These are phyloP conservation scores for Carcinoscorpius rotundicauda DNA, from an alignment of 1,140 invertebrate species.

Conservation along the genomic window DNA sequence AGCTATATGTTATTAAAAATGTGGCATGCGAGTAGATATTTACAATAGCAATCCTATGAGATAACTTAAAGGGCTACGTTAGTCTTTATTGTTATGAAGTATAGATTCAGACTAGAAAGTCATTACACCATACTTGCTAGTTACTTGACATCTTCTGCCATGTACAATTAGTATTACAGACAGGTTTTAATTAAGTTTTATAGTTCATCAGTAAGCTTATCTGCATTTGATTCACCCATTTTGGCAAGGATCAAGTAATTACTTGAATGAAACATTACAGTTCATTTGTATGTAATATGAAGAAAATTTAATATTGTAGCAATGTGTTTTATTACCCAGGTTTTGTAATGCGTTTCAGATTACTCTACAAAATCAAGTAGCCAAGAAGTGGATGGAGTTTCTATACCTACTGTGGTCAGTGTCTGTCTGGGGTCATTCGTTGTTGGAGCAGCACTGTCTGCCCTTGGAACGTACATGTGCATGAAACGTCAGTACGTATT, in stretches of 20 bases:
- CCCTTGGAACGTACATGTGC: conserved; percentile 34
- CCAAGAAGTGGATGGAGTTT: conserved; percentile 18
- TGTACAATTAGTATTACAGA: too few species aligned
- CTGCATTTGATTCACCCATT: too few species aligned
- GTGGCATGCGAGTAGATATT: too few species aligned
- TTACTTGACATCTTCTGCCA: too few species aligned
- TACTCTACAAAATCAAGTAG: conserved; percentile 8
- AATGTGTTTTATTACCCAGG: conserved; percentile 4
- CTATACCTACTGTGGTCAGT: conserved; percentile 42
- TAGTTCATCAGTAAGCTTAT: too few species aligned
- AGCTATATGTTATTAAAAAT: too few species aligned
- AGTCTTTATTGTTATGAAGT: too few species aligned
- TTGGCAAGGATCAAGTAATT: not conserved
- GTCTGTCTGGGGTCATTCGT: conserved; percentile 40
- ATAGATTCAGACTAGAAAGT: too few species aligned
- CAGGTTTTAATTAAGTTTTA: too few species aligned
- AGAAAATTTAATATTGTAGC: not conserved
- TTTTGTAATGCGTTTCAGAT: conserved; percentile 3
- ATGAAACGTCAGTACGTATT: conserved; percentile 17
- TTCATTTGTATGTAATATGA: not conserved
- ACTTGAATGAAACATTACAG: not conserved
- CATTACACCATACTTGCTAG: too few species aligned
- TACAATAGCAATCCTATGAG: too few species aligned
- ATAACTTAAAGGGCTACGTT: too few species aligned
- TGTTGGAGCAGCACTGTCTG: conserved; percentile 34